Conservation (phyloP, 2,113 vertebrate genomes). For the Zosterops pallidus region DNA sequence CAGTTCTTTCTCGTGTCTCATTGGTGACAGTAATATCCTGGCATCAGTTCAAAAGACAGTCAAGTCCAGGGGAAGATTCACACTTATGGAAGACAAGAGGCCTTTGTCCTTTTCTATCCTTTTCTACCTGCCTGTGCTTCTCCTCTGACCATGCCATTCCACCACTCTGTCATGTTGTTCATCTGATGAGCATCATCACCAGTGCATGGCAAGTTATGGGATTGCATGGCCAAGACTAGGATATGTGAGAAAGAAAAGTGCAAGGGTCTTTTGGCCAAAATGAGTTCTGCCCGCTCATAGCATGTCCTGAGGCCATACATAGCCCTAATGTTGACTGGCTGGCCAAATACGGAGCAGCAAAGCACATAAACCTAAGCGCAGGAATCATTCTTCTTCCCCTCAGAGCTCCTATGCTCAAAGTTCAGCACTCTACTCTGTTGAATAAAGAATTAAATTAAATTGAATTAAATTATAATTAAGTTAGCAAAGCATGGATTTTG, state of each 20-base stretch:
- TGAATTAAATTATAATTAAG: not conserved
- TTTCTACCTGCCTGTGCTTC: not conserved
- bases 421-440: not conserved
- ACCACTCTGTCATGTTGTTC: not conserved
- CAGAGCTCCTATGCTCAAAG: not conserved
- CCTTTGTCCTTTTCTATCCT: not conserved
- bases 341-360: not conserved
- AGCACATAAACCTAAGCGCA: not conserved
- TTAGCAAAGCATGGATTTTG: not conserved
- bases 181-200: not conserved
- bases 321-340: not conserved
- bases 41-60: not conserved
- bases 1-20: not conserved
- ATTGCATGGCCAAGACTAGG: not conserved
- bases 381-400: not conserved
- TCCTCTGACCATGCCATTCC: not conserved
- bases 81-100: not conserved
- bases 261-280: not conserved
- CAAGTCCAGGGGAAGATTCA: not conserved
- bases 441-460: not conserved
- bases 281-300: not conserved
- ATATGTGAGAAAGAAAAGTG: not conserved
- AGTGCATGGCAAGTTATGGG: not conserved
- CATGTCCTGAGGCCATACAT: not conserved
- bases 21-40: not conserved